Evolutionary conservation across 2,113 vertebrate species (phyloP).

Genomic region (Ceyx melanurus): DNA sequence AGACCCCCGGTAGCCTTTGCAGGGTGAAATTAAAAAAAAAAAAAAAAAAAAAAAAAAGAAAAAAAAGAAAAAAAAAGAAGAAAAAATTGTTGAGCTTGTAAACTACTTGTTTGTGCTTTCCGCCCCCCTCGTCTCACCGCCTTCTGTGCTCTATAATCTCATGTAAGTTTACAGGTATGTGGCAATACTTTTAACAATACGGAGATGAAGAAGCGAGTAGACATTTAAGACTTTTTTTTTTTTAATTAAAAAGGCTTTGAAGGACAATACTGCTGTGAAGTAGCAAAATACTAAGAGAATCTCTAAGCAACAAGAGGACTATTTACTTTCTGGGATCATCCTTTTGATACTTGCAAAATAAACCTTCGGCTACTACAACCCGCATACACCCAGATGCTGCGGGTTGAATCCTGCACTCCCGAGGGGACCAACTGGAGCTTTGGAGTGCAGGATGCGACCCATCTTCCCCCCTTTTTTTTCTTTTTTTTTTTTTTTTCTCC

Average conservation of each 20-base stretch:
- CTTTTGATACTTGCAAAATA: slow-evolving; percentile 68
- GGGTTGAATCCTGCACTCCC: slow-evolving; percentile 40
- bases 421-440: slow-evolving; percentile 13
- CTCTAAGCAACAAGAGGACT: slow-evolving; percentile 66
- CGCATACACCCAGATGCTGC: slow-evolving; percentile 6
- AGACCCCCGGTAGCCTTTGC: slow-evolving; percentile 20
- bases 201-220: slow-evolving; percentile 70
- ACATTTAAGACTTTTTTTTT: slow-evolving; percentile 26
- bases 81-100: slow-evolving; percentile 74
- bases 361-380: slow-evolving; percentile 45
- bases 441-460: slow-evolving; percentile 41
- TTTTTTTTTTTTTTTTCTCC: background rate
- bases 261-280: slow-evolving; percentile 62
- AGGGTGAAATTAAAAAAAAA: slow-evolving; percentile 61
- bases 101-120: slow-evolving; percentile 78
- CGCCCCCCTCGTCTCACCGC: background rate
- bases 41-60: background rate
- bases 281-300: slow-evolving; percentile 69
- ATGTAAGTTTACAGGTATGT: slow-evolving; percentile 79
- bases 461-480: background rate
- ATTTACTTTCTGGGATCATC: slow-evolving; percentile 66
- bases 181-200: slow-evolving; percentile 78
- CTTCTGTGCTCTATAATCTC: slow-evolving; percentile 49
- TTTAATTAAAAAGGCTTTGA: slow-evolving; percentile 66
- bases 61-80: background rate